Evolutionary conservation across 2,797 vertebrate species (phyloP), one percentile per base, ranked within the genome.

Genomic region (Dendrocincla fuliginosa): DNA sequence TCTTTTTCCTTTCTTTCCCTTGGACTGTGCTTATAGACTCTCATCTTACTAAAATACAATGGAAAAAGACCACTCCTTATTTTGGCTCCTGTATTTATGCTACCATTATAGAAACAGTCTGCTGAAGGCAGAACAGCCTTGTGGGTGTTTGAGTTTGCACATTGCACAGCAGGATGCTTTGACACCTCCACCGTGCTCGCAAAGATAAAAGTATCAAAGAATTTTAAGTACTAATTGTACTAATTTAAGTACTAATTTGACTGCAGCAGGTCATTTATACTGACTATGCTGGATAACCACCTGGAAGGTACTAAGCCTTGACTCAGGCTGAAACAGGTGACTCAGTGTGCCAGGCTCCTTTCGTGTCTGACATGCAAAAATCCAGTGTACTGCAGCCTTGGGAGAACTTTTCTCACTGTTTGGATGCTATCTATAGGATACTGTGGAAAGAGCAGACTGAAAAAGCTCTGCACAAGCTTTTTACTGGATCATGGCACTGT

Each of bases 141-240:
- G 25, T 0, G 0, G 24, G 16, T 15, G 25, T 25, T 56, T 28
- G 49, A 28, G 33, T 53, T 53, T 37, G 50, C 3, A 4, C 0
- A 0, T 11, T 27, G 32, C 32, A 20, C 1, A 1, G 32, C 1
- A 4, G 53, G 20, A 39, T 17, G 12, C 41, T 75, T 74, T 8
- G 1, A 46, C 32, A 37, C 27, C 32, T 71, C 24, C 53, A 33
- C 32, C 22, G 30, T 13, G 27, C 32, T 28, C 1, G 3, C 19
- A 55, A 82, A 87, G 75, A 19, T 30, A 55, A 22, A 90, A 46
- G 13, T 61, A 67, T n/a, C 10, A 37, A 60, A 55, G 39, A 55
- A 59, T 71, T 84, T 65, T 15, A 92, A 78, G 50, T n/a, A 39
- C 6, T 75, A 30, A 32, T 37, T 71, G 17, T 28, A 59, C 7